A percentile compares a stretch with the other conserved stretches of the same genome.
Evolutionary conservation across 2,888 invertebrate species (phyloP).

Genomic region (Pterostichus madidus): DNA sequence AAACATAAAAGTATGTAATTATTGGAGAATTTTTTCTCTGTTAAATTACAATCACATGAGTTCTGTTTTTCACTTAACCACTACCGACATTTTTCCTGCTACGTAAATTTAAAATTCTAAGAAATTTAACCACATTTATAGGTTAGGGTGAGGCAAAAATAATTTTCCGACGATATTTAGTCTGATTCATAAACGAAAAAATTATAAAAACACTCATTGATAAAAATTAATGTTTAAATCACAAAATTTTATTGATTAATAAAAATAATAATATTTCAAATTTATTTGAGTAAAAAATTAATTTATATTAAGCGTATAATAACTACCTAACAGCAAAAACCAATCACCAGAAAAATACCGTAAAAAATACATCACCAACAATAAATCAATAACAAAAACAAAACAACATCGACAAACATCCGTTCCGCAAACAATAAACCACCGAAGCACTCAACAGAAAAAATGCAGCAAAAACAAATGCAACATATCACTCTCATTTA

Average conservation of each 20-base stretch:
- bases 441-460: conserved; percentile 27
- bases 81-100: conserved; percentile 11
- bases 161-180: conserved; percentile 13
- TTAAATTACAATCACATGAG: neutral
- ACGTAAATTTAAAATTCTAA: conserved; percentile 22
- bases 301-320: conserved; percentile 28
- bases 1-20: neutral
- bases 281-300: neutral
- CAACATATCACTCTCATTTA: conserved; percentile 18
- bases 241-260: neutral
- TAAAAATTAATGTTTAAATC: neutral
- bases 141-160: conserved; percentile 5
- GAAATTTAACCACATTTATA: conserved; percentile 25
- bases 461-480: neutral
- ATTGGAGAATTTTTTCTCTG: neutral
- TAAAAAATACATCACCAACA: conserved; percentile 45
- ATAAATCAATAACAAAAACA: conserved; percentile 38
- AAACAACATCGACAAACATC: conserved; percentile 25
- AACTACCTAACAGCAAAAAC: neutral
- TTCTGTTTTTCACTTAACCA: neutral
- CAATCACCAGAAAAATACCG: conserved; percentile 36
- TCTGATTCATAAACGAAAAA: neutral
- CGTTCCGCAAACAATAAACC: conserved; percentile 40
- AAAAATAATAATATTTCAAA: neutral
- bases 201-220: neutral